Percentiles rank a stretch among this genome's conserved stretches.
These are phyloP conservation scores for Leptinotarsa rubiginosa DNA, from an alignment of 2,888 invertebrate genomes.

Conservation along the genomic window DNA sequence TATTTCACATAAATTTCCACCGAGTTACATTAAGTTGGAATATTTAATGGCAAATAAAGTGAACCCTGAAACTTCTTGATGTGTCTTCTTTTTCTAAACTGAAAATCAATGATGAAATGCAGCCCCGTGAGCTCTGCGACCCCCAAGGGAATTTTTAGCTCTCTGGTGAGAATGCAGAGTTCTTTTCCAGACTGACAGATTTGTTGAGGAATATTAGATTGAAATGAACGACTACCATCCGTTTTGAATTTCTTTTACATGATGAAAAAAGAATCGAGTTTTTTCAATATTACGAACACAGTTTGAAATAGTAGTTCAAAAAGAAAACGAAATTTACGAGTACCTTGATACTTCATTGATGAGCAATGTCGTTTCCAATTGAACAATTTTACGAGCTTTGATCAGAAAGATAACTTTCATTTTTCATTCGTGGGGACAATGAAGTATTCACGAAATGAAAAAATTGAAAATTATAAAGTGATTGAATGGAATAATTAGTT, in stretches of 20 bases:
- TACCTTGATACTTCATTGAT: too few relatives aligned
- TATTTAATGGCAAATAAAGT: not conserved
- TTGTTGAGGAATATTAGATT: not conserved
- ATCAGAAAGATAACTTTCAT: too few relatives aligned
- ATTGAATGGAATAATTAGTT: too few relatives aligned
- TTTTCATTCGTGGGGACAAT: too few relatives aligned
- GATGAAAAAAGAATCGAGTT: not conserved
- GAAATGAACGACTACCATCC: not conserved
- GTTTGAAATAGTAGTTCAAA: too few relatives aligned
- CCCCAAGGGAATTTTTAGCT: not conserved
- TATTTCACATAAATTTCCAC: not conserved
- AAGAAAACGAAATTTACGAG: too few relatives aligned
- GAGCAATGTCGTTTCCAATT: too few relatives aligned
- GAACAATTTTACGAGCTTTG: too few relatives aligned
- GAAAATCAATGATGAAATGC: conserved; percentile 12
- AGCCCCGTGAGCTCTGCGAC: not conserved
- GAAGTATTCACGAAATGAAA: too few relatives aligned
- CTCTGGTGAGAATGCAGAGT: conserved; percentile 5
- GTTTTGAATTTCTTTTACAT: not conserved
- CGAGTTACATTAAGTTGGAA: not conserved
- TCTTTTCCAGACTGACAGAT: not conserved
- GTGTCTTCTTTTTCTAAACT: conserved; percentile 1
- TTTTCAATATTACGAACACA: too few relatives aligned
- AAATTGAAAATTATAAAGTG: too few relatives aligned
- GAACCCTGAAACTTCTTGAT: not conserved